Percentiles rank a stretch among this genome's conserved stretches.
Conservation (phyloP, 1,140 invertebrate genomes). For the Drosophila sulfurigaster region DNA sequence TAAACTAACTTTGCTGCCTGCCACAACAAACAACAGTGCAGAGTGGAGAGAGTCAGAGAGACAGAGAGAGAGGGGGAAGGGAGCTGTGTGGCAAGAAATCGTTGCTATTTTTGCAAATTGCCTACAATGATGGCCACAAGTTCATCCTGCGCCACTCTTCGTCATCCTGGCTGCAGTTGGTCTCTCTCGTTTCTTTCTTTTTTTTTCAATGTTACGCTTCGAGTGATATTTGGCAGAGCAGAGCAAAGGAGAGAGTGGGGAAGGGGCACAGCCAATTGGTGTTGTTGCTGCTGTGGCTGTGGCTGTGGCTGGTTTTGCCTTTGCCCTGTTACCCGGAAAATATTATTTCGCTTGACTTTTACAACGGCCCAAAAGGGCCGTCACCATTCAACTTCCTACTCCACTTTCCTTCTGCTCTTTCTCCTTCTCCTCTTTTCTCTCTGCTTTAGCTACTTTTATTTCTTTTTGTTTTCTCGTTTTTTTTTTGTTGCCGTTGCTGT, state of each 20-base stretch:
- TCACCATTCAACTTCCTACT: slow-evolving; percentile 4
- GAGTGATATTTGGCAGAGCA: slow-evolving; percentile 44
- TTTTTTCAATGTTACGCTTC: slow-evolving; percentile 62
- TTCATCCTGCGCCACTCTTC: slow-evolving; percentile 48
- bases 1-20: slow-evolving; percentile 73
- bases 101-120: slow-evolving; percentile 82
- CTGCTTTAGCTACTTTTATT: slow-evolving; percentile 60
- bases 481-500: slow-evolving; percentile 45
- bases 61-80: background rate
- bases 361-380: slow-evolving; percentile 63
- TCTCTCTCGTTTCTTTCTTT: background rate
- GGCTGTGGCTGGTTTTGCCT: slow-evolving; percentile 37
- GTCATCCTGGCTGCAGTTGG: slow-evolving; percentile 15
- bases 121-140: slow-evolving; percentile 81
- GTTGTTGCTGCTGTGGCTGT: slow-evolving; percentile 24
- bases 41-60: too few relatives aligned
- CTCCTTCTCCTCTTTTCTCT: background rate
- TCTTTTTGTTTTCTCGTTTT: slow-evolving; percentile 57
- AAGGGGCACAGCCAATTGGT: slow-evolving; percentile 45
- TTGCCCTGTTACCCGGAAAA: slow-evolving; percentile 78
- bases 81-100: slow-evolving; percentile 47
- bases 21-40: slow-evolving; percentile 31
- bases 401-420: background rate
- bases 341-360: slow-evolving; percentile 83
- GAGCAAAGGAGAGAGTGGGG: background rate